Evolutionary conservation across 1,140 invertebrate genomes (phyloP).

Genomic region (Bicyclus anynana): DNA sequence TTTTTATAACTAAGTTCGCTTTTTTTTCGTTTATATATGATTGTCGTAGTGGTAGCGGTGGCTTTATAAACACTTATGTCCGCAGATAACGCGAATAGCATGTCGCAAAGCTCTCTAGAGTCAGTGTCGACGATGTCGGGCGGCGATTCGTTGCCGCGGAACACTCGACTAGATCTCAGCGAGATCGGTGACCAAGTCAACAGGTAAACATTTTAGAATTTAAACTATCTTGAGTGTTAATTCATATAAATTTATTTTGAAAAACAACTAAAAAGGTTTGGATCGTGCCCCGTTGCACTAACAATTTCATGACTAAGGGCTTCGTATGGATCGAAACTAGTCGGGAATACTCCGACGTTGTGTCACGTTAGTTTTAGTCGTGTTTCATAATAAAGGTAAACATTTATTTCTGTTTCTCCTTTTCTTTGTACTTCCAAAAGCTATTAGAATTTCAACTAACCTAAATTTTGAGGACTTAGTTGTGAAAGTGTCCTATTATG

Average conservation of each 20-base stretch:
- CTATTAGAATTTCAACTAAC: no score
- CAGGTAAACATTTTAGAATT: slow-evolving; percentile 40
- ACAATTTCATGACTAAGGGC: no score
- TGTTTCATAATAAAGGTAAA: no score
- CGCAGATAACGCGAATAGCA: slow-evolving; percentile 64
- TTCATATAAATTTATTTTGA: background rate
- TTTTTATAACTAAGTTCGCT: background rate
- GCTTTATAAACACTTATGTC: slow-evolving; percentile 32
- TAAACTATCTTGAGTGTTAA: background rate
- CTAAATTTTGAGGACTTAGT: no score
- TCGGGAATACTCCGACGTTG: no score
- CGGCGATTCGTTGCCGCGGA: slow-evolving; percentile 65
- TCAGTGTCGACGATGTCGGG: slow-evolving; percentile 79
- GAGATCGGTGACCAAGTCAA: slow-evolving; percentile 74
- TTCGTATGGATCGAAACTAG: no score
- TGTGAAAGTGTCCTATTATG: no score
- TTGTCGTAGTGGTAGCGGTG: slow-evolving; percentile 10
- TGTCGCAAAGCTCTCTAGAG: slow-evolving; percentile 78
- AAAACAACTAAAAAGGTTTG: no score
- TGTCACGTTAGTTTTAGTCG: no score
- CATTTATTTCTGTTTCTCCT: no score
- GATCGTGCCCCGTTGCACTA: no score
- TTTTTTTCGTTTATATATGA: background rate
- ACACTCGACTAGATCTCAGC: slow-evolving; percentile 59
- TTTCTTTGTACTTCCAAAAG: no score